Evolutionary conservation across 2,113 vertebrate species (phyloP), one percentile per base, ranked within the genome.

Genomic region (Pollachius pollachius): DNA sequence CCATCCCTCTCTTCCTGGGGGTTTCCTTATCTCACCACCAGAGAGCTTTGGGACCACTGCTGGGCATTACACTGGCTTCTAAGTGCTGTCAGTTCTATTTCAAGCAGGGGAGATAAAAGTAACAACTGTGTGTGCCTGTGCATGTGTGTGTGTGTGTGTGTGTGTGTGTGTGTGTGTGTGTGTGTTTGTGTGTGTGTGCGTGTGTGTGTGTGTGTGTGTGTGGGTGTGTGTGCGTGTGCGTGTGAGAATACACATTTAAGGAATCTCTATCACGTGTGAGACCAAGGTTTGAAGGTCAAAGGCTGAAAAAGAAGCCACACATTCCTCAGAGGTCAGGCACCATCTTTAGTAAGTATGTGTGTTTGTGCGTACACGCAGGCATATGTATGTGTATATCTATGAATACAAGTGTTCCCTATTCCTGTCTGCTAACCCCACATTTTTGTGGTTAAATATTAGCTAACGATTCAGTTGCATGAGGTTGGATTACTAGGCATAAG

Each of bases 291-390:
- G 83, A 83, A 88, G 87, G 89, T 90, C 91, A 90, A 84, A 83
- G 78, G 78, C 78, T 81, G 83, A 76, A 83, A 86, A 82, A 86
- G 80, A 88, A 82, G 79, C 78, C 70, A 80, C 81, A 84, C 89
- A 91, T 91, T 93, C 89, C 87, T 81, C 67, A 74, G 81, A 88
- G 85, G 85, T 88, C 85, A 85, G 78, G 82, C 81, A 88, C 75
- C 74, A 84, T 87, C 78, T 84, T 82, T 70, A 76, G 68, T 64
- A 23, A 60, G 75, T 64, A 56, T 71, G 64, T 68, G 69, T 80
- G 76, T 52, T 52, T 58, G 65, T 70, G 64, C 78, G 69, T 80
- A 21, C 66, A 68, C 73, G 64, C 79, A 68, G 27, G 56, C 30
- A 27, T 65, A n/a, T 52, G 41, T 23, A n/a, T 52, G 64, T 65